These are phyloP conservation scores for Tyria jacobaeae DNA, from an alignment of 2,888 invertebrate species.

Conservation along the genomic window DNA sequence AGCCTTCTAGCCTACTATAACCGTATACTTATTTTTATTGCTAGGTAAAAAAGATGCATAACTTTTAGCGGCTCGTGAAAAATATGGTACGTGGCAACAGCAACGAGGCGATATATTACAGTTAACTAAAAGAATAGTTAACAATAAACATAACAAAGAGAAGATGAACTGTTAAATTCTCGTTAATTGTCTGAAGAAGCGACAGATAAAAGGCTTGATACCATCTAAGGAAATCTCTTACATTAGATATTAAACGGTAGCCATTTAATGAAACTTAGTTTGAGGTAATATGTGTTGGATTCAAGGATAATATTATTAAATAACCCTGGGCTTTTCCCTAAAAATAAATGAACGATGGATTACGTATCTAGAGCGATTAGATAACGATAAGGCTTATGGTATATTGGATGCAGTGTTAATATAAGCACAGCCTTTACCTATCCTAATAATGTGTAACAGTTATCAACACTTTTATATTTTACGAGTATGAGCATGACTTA, in stretches of 20 bases:
- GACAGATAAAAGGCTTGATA: no score
- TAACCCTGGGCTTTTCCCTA: not conserved
- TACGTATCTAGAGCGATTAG: not conserved
- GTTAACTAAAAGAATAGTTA: no score
- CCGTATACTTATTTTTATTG: no score
- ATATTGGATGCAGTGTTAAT: not conserved
- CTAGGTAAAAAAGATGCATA: not conserved
- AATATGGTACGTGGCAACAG: conserved; percentile 23
- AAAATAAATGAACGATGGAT: not conserved
- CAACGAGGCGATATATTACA: conserved; percentile 32
- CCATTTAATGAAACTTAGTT: no score
- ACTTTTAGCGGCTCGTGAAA: conserved; percentile 22
- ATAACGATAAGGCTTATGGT: not conserved
- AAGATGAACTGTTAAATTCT: no score
- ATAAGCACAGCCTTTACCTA: not conserved
- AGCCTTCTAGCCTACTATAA: no score
- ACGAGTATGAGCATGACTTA: no score
- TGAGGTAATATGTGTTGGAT: no score
- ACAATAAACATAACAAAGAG: no score
- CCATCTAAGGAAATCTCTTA: no score
- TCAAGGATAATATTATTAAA: not conserved
- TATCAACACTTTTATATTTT: not conserved
- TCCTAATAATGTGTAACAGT: not conserved
- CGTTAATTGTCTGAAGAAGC: no score
- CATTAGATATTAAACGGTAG: no score